Base-by-base conservation (phyloP, 2,888 invertebrate genomes). In the Oscheius sp. region DNA sequence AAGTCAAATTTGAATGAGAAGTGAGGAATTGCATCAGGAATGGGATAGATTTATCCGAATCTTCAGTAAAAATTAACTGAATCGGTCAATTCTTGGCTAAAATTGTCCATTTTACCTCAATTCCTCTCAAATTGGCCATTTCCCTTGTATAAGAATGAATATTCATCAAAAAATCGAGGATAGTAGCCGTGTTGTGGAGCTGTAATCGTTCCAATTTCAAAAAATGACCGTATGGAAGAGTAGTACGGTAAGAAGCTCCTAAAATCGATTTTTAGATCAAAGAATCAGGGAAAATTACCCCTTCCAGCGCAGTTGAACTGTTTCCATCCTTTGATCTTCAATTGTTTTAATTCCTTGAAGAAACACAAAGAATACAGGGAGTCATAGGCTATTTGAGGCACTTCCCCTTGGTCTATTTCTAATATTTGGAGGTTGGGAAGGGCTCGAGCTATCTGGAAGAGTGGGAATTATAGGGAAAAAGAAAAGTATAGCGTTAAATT, bases 281-380 rank as follows among this genome's bases (percentile, higher is more conserved):
- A 9, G 9, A 18, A 61, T 18, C 41, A 6, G 16, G 43, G 13
- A 18, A 43, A 43, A 1, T 18, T 7, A 61, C 61, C 61, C 21
- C 61, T 45, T 18, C 61, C 61, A 41, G 41, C 12, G 0, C 41
- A 43, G 23, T 61, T 43, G 43, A 61, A 45, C 25, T 21, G 61
- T n/a, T 49, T 49, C 66, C 66, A 66, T 25, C 66, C 66, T 27
- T 66, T 52, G 25, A 66, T 25, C 5, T 52, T 52, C 52, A 66
- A 52, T 27, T 27, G 29, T n/a, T 52, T 49, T n/a, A 66, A 49
- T 12, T 52, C 49, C 27, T 21, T 66, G 41, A 66, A 66, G 66
- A 52, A 66, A 21, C 52, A 66, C 0, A 66, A 35, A 66, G 66
- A 66, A 21, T 66, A 66, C 1, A 66, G 35, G 0, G 52, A 18